phyloP scores from a whole-genome alignment of 2,888 invertebrate genomes.

The Drosophila nr. perissopoda region DNA sequence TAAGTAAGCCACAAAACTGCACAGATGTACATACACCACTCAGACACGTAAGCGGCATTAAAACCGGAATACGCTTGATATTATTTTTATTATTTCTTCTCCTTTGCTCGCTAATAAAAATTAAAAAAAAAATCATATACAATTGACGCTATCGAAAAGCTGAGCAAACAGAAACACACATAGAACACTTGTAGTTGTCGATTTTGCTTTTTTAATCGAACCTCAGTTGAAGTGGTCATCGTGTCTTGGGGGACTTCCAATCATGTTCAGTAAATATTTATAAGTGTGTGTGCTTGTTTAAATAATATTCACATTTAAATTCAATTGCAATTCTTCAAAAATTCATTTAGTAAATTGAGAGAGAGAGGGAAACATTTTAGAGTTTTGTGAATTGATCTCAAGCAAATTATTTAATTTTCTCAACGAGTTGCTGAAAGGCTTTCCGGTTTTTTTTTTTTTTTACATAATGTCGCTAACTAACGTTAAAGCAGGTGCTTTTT shows the following conservation, averaged over 20 bases:
- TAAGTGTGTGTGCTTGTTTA: neutral
- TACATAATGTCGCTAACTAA: slow-evolving; percentile 18
- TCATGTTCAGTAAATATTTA: slow-evolving; percentile 1
- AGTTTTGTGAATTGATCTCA: slow-evolving; percentile 4
- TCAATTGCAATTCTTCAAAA: slow-evolving; percentile 38
- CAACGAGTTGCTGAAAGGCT: slow-evolving; percentile 18
- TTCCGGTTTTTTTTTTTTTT: slow-evolving; percentile 3
- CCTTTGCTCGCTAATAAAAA: slow-evolving; percentile 11
- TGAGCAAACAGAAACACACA: slow-evolving; percentile 11
- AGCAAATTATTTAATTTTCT: neutral
- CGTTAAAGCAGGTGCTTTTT: slow-evolving; percentile 21
- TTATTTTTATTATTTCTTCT: slow-evolving; percentile 7
- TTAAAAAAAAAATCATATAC: neutral
- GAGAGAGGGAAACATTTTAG: neutral
- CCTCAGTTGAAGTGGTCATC: slow-evolving; percentile 34
- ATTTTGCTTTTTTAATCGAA: slow-evolving; percentile 15
- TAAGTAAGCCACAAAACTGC: slow-evolving; percentile 27
- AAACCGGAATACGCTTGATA: slow-evolving; percentile 59
- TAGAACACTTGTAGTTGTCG: neutral
- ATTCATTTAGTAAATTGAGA: slow-evolving; percentile 28
- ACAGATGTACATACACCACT: neutral
- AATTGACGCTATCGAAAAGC: slow-evolving; percentile 19
- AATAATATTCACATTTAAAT: slow-evolving; percentile 17
- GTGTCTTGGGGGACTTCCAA: slow-evolving; percentile 37
- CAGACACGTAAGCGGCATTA: slow-evolving; percentile 20